Percentiles rank a stretch among this genome's conserved stretches.
phyloP scores from a whole-genome alignment of 2,113 vertebrate species.

The Macaca nemestrina region DNA sequence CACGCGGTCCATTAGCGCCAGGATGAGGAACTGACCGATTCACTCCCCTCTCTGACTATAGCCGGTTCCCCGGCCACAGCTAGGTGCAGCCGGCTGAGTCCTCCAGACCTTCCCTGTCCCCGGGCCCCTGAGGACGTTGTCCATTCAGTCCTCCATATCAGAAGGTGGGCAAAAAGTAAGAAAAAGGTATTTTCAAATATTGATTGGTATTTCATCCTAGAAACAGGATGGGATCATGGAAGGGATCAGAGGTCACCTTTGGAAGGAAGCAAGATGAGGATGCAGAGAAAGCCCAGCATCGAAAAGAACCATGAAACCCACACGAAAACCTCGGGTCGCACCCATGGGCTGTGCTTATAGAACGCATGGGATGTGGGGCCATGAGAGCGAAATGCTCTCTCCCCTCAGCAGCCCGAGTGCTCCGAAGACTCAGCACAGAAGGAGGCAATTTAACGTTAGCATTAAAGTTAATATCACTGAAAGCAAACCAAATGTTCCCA shows the following conservation, averaged over 20 bases:
- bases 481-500: conserved; percentile 56
- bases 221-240: accelerated
- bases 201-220: accelerated
- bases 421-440: conserved; percentile 48
- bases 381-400: accelerated
- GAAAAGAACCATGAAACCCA: not conserved
- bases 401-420: not conserved
- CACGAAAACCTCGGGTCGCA: accelerated
- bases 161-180: accelerated
- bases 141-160: not conserved
- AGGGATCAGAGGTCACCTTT: accelerated
- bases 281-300: not conserved
- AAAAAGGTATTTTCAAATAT: accelerated
- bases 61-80: accelerated
- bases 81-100: not conserved
- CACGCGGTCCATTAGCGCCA: conserved; percentile 66
- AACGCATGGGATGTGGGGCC: accelerated
- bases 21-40: conserved; percentile 47
- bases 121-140: accelerated
- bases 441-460: conserved; percentile 22
- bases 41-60: not conserved
- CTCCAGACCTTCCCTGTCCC: not conserved
- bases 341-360: accelerated
- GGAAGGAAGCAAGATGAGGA: not conserved
- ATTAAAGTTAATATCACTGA: not conserved